Evolutionary conservation across 2,797 vertebrate genomes (phyloP), one percentile per base, ranked within the genome.

Genomic region (Coranthus polyacanthus): DNA sequence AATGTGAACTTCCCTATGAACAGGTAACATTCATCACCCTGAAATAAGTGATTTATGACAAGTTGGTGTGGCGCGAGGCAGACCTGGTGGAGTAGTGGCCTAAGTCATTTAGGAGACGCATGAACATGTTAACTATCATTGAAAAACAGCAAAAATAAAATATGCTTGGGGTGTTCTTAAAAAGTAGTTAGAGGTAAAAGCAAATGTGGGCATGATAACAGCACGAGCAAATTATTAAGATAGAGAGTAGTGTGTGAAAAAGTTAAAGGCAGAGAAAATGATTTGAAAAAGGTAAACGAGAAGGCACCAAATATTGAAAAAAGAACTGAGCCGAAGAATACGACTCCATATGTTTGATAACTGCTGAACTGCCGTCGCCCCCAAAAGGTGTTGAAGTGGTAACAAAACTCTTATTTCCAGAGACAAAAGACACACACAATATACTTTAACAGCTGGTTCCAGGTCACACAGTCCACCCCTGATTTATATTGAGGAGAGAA

Each of bases 391-490:
- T 26, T 71, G 41, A 58, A 53, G 70, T 44, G 39, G 52, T 58
- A 24, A 61, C 72, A 34, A 68, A 56, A 49, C 12, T 11, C 15
- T 76, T 60, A 74, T 69, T 53, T 68, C 22, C 47, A 59, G 54
- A 71, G 34, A 69, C 39, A 72, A 72, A 77, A 15, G 20, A 72
- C 39, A 72, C 61, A 70, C 12, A 55, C 37, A 49, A 52, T 80
- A 64, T 65, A 79, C 20, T 80, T 75, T 72, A 77, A 72, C 59
- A 73, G 39, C 66, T 69, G 73, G 52, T 36, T 81, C 12, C 63
- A 51, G 60, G 63, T 75, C 37, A 4, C 68, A 59, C 7, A 16
- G 18, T 32, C 50, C 61, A 32, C 59, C 17, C 4, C 47, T 76
- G 70, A 78, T 82, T 84, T 79, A 74, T 74, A 72, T 2, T 0